Evolutionary conservation across 2,797 vertebrate species (phyloP).

Genomic region (Neosalanx taihuensis): DNA sequence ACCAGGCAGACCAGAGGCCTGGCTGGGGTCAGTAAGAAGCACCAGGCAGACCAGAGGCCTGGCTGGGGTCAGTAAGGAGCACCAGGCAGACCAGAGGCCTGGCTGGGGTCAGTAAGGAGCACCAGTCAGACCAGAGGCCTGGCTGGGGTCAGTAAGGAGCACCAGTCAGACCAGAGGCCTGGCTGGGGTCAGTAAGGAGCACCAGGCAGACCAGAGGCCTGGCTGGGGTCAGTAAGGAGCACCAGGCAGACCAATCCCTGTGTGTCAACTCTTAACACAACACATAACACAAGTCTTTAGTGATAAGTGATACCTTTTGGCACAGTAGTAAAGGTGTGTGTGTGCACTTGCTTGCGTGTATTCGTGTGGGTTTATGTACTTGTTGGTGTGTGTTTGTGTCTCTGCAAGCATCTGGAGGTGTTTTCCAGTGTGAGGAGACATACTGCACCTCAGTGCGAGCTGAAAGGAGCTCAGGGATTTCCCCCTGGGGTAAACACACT

Average conservation of each 20-base stretch:
- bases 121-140: neutral
- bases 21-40: neutral
- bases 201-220: too few relatives aligned
- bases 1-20: neutral
- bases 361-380: too few relatives aligned
- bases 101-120: neutral
- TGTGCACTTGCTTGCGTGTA: neutral
- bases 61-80: neutral
- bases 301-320: neutral
- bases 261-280: too few relatives aligned
- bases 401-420: neutral
- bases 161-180: neutral
- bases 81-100: neutral
- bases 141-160: too few relatives aligned
- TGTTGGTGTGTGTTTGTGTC: neutral
- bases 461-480: neutral
- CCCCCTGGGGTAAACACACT: neutral
- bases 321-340: neutral
- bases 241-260: too few relatives aligned
- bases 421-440: conserved; percentile 6
- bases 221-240: too few relatives aligned
- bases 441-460: neutral
- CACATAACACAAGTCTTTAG: too few relatives aligned
- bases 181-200: too few relatives aligned
- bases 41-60: neutral